These are phyloP conservation scores for Cepphus grylle DNA, from an alignment of 2,113 vertebrate genomes.

Conservation along the genomic window DNA sequence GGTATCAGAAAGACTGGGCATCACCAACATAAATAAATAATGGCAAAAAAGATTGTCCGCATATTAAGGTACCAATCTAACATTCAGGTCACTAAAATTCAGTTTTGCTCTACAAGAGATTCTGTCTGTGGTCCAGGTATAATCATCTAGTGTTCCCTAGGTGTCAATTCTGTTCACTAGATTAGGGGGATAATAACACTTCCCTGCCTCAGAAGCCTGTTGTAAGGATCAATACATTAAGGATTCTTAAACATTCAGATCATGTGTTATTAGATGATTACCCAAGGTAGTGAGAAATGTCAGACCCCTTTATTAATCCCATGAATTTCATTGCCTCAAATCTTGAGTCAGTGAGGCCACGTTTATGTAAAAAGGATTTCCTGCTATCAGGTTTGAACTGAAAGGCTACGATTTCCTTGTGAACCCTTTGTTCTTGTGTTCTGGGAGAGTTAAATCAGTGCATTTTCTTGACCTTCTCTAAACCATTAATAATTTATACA, in stretches of 20 bases:
- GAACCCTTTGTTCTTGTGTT: slow-evolving; percentile 2
- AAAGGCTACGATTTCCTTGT: not conserved
- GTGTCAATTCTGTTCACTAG: not conserved
- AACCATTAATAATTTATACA: slow-evolving; percentile 47
- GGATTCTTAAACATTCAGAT: not conserved
- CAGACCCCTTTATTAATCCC: not conserved
- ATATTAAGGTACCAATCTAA: not conserved
- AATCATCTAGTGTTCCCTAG: not conserved
- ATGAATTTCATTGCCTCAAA: not conserved
- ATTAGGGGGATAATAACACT: not conserved
- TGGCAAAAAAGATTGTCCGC: not conserved
- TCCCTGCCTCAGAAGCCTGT: not conserved
- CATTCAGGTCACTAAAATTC: not conserved
- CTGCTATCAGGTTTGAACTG: not conserved
- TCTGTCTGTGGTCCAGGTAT: not conserved
- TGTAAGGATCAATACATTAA: not conserved
- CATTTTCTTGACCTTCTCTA: not conserved
- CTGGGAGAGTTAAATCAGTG: not conserved
- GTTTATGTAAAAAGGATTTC: slow-evolving; percentile 3
- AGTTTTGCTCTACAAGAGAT: not conserved
- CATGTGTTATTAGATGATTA: not conserved
- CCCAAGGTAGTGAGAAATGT: not conserved
- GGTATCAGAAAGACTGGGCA: not conserved
- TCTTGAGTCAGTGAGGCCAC: not conserved
- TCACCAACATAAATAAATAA: not conserved